These are phyloP conservation scores for Meganola albula DNA, from an alignment of 2,888 invertebrate genomes.

Conservation along the genomic window DNA sequence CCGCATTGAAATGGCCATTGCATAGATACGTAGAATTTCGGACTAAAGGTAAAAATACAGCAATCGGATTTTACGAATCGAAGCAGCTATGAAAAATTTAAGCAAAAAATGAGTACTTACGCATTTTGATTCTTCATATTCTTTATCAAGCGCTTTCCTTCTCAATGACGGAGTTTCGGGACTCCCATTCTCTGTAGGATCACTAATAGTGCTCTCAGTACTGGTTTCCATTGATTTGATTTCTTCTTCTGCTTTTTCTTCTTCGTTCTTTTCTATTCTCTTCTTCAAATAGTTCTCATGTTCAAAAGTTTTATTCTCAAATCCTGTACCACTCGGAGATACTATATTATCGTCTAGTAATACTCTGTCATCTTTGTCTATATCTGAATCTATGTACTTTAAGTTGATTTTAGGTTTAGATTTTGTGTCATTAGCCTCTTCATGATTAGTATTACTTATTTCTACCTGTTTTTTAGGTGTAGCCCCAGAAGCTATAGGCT, in stretches of 20 bases:
- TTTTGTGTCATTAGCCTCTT: constrained; percentile 36
- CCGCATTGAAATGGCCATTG: too few species aligned
- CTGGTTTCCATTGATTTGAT: constrained; percentile 67
- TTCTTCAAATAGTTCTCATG: constrained; percentile 69
- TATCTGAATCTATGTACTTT: constrained; percentile 62
- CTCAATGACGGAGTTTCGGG: constrained; percentile 60
- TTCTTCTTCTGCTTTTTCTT: constrained; percentile 46
- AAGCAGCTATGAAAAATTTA: constrained; percentile 15
- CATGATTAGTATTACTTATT: constrained; percentile 37
- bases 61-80: too few species aligned
- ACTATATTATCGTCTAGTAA: constrained; percentile 64
- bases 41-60: too few species aligned
- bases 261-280: constrained; percentile 56
- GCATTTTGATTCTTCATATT: constrained; percentile 58
- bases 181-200: constrained; percentile 58
- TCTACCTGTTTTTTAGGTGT: constrained; percentile 46
- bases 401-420: constrained; percentile 39
- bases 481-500: constrained; percentile 66
- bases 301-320: constrained; percentile 69
- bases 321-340: constrained; percentile 68
- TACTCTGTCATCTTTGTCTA: constrained; percentile 52
- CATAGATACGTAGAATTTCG: too few species aligned
- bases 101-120: constrained; percentile 49
- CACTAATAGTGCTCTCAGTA: constrained; percentile 66
- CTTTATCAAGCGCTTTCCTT: constrained; percentile 55